A percentile compares a stretch with the other conserved stretches of the same genome.
Conservation (phyloP, 2,113 vertebrate species). For the Ivindomyrus marchei region DNA sequence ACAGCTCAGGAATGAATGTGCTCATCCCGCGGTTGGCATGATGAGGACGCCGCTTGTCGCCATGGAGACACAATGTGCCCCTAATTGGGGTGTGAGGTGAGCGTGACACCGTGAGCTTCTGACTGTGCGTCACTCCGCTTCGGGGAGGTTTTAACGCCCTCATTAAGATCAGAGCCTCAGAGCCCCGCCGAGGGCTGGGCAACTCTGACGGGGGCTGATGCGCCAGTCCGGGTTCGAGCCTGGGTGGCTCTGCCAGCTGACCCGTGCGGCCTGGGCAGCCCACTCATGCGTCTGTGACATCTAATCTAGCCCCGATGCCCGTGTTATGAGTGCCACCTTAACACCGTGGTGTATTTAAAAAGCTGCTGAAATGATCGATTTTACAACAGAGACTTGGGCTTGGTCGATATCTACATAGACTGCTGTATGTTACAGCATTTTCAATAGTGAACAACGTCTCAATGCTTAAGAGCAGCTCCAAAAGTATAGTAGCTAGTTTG, state of each 20-base stretch:
- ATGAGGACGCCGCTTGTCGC: neutral
- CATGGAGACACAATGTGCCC: neutral
- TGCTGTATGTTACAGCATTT: neutral
- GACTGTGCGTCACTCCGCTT: neutral
- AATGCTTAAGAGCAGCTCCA: neutral
- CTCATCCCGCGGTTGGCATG: neutral
- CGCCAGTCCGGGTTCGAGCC: neutral
- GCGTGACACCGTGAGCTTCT: conserved; percentile 21
- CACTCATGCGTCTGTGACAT: neutral
- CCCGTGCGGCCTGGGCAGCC: too few relatives aligned
- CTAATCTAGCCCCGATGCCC: neutral
- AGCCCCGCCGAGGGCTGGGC: neutral
- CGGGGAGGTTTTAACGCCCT: conserved; percentile 13
- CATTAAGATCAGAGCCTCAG: conserved; percentile 23
- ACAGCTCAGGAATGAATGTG: neutral
- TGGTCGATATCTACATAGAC: neutral
- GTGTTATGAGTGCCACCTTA: neutral
- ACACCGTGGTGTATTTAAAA: neutral
- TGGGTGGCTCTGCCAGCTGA: neutral
- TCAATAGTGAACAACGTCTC: neutral
- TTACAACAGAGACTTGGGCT: neutral
- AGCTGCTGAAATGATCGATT: neutral
- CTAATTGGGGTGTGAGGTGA: conserved; percentile 24
- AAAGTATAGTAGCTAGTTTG: neutral
- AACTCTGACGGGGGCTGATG: neutral